Evolutionary conservation across 2,888 invertebrate species (phyloP), one percentile per base, ranked within the genome.

Genomic region (Zhengitettix transpicula): DNA sequence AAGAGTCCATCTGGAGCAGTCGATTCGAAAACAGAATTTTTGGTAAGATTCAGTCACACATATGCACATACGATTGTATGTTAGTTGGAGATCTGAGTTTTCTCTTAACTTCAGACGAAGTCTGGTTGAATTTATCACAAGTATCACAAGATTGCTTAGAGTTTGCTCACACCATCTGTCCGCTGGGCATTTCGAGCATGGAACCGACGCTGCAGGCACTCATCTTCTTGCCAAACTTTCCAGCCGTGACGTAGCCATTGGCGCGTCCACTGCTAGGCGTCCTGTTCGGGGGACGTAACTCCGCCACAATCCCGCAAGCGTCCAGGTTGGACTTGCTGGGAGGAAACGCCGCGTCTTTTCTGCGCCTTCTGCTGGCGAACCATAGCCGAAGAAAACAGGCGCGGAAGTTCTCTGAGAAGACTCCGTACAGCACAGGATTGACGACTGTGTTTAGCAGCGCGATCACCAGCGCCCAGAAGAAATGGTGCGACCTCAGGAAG

Each of bases 351-450:
- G 64, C 12, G 65, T 64, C 56, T 61, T 62, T 44, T 40, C 62
- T 62, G 54, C 64, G 62, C 28, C 28, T 52, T 28, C 51, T 58
- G 10, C 60, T 62, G 1, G 62, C 63, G 17, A 65, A 71, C 72
- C 75, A 77, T 61, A 77, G 68, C 59, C 73, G 72, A 1, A 71
- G 64, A 56, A 78, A 71, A 62, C 75, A 76, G 11, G 72, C 68
- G 9, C 77, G 71, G 66, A 79, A 78, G 67, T 76, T 78, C 65
- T 79, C 79, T 1, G 78, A 78, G 44, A 79, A 71, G 10, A 78
- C 73, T 2, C 79, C 79, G 65, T 78, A 79, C 10, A 80, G 71
- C 9, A 80, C 66, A 1, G 80, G 80, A 69, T 79, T 80, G 40
- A 79, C 73, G 12, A 79, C 73, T 1, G 79, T 79, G 67, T 79